These are phyloP conservation scores for Andrena bicolor DNA, from an alignment of 2,888 invertebrate species.

Conservation along the genomic window DNA sequence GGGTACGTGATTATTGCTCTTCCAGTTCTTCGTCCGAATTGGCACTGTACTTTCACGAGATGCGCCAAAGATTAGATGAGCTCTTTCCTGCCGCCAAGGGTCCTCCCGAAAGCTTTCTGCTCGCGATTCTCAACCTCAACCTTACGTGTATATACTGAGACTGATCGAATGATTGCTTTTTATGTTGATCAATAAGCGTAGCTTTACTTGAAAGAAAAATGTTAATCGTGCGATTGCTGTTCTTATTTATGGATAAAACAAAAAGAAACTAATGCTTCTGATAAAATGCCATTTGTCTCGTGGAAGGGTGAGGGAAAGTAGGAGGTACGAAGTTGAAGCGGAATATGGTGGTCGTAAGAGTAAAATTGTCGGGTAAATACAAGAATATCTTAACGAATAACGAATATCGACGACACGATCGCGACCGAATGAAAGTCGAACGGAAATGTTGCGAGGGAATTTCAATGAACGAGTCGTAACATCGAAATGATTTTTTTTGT, in stretches of 20 bases:
- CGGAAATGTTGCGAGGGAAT: constrained; percentile 18
- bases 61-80: not conserved
- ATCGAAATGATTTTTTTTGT: constrained; percentile 19
- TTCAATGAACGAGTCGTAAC: constrained; percentile 15
- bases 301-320: constrained; percentile 19
- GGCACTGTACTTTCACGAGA: constrained; percentile 36
- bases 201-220: constrained; percentile 15
- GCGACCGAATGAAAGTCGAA: constrained; percentile 52
- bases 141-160: constrained; percentile 62
- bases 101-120: constrained; percentile 35
- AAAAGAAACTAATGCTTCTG: constrained; percentile 23
- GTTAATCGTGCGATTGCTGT: constrained; percentile 1
- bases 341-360: constrained; percentile 7
- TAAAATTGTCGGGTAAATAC: constrained; percentile 14
- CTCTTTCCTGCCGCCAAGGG: not conserved
- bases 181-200: constrained; percentile 23
- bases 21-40: constrained; percentile 56
- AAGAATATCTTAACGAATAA: constrained; percentile 37
- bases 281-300: constrained; percentile 32
- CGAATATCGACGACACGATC: constrained; percentile 28
- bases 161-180: constrained; percentile 56
- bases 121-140: constrained; percentile 53
- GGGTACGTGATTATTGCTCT: constrained; percentile 49
- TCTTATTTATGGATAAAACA: constrained; percentile 13
- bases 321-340: constrained; percentile 16